Conservation (phyloP, 2,113 vertebrate genomes). For the Pomatorhinus ruficollis region DNA sequence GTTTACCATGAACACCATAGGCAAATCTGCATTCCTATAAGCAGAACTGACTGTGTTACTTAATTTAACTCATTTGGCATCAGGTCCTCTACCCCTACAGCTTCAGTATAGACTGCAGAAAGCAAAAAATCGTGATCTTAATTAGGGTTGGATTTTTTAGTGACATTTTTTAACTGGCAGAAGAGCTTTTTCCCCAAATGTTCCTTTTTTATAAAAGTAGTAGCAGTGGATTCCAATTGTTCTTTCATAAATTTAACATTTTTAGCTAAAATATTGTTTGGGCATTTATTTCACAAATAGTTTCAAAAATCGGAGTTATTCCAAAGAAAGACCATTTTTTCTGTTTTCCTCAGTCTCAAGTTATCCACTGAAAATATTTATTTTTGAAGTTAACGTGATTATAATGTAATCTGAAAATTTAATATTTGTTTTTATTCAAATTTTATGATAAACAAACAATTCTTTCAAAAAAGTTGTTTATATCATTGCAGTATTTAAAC, state of each 20-base stretch:
- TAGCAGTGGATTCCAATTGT: not conserved
- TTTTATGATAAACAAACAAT: not conserved
- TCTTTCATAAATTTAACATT: not conserved
- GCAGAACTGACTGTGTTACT: not conserved
- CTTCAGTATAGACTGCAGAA: not conserved
- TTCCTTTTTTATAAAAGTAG: not conserved
- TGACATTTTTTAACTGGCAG: not conserved
- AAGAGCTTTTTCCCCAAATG: not conserved
- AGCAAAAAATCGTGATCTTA: not conserved
- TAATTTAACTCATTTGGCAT: not conserved
- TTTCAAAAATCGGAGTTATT: not conserved
- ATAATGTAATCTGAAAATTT: not conserved
- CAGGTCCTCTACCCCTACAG: not conserved
- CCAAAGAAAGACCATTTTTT: not conserved
- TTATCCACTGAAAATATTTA: not conserved
- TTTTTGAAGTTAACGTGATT: not conserved
- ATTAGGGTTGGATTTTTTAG: not conserved
- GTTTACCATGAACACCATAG: not conserved
- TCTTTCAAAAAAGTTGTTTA: not conserved
- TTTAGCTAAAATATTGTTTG: accelerated
- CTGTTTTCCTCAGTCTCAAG: not conserved
- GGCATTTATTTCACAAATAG: not conserved
- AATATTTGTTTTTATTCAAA: not conserved
- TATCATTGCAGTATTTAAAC: not conserved
- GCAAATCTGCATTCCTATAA: not conserved